A percentile compares a stretch with the other conserved stretches of the same genome.
These are phyloP conservation scores for Stictonetta naevosa DNA, from an alignment of 2,113 vertebrate species.

Conservation along the genomic window DNA sequence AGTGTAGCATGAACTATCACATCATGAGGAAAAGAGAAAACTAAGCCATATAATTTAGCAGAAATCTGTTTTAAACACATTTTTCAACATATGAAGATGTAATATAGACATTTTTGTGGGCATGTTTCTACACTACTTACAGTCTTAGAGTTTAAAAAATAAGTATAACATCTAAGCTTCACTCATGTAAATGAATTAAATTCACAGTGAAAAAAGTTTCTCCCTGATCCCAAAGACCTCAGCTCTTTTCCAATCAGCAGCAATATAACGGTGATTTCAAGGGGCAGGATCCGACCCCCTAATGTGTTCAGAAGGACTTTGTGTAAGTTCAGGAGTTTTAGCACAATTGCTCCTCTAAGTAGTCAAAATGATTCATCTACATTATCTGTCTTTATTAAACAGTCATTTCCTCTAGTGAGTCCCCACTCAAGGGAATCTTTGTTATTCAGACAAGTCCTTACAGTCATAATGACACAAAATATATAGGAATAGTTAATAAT, in stretches of 20 bases:
- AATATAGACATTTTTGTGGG: not conserved
- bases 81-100: not conserved
- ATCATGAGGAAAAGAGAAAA: constrained; percentile 35
- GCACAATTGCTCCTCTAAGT: constrained; percentile 64
- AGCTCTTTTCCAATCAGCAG: not conserved
- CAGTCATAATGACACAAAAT: constrained; percentile 58
- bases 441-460: constrained; percentile 57
- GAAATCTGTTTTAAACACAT: constrained; percentile 33
- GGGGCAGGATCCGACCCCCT: constrained; percentile 29
- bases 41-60: constrained; percentile 25
- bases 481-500: constrained; percentile 49
- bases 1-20: constrained; percentile 55
- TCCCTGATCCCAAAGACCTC: not conserved
- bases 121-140: not conserved
- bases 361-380: constrained; percentile 66
- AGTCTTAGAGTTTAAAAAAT: not conserved
- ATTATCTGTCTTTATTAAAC: constrained; percentile 73
- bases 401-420: constrained; percentile 57
- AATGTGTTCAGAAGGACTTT: constrained; percentile 40
- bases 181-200: not conserved
- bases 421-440: constrained; percentile 62
- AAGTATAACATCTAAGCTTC: not conserved
- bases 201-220: not conserved
- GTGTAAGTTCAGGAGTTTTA: constrained; percentile 50
- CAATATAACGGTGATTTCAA: not conserved